These are phyloP conservation scores for Allobates femoralis DNA, from an alignment of 2,797 vertebrate species.

Conservation along the genomic window DNA sequence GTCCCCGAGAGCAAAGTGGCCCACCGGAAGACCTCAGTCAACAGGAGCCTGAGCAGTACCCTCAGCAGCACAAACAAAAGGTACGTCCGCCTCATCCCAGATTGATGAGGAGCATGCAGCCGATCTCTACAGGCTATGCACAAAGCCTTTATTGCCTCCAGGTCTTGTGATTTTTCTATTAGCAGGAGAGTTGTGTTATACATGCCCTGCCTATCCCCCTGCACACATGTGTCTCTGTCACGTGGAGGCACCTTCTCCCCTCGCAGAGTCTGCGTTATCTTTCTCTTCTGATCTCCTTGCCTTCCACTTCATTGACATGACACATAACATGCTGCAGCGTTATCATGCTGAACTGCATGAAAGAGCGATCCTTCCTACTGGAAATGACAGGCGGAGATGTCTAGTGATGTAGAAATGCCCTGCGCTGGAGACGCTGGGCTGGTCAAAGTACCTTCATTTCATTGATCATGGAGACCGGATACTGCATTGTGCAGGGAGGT, in stretches of 20 bases:
- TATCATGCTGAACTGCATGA: constrained; percentile 54
- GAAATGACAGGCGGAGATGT: constrained; percentile 34
- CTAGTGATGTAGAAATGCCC: constrained; percentile 21
- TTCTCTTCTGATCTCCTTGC: constrained; percentile 60
- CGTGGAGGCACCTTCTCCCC: constrained; percentile 49
- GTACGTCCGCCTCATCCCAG: constrained; percentile 73
- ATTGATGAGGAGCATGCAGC: neutral
- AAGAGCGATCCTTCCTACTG: constrained; percentile 32
- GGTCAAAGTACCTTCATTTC: constrained; percentile 38
- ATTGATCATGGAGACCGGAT: constrained; percentile 33
- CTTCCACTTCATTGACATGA: constrained; percentile 62
- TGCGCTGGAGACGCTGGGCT: neutral
- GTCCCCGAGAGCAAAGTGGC: constrained; percentile 69
- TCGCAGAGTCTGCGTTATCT: constrained; percentile 53
- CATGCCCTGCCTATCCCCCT: constrained; percentile 41
- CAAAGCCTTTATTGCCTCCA: neutral
- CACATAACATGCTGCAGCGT: constrained; percentile 63
- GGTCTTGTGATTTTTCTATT: neutral
- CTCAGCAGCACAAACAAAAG: constrained; percentile 87
- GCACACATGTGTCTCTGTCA: constrained; percentile 56
- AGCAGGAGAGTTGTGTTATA: neutral
- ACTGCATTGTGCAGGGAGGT: neutral
- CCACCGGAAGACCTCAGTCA: constrained; percentile 72
- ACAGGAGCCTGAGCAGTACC: constrained; percentile 76
- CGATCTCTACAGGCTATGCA: neutral